Evolutionary conservation across 2,888 invertebrate genomes (phyloP).

Genomic region (Bembecia ichneumoniformis): DNA sequence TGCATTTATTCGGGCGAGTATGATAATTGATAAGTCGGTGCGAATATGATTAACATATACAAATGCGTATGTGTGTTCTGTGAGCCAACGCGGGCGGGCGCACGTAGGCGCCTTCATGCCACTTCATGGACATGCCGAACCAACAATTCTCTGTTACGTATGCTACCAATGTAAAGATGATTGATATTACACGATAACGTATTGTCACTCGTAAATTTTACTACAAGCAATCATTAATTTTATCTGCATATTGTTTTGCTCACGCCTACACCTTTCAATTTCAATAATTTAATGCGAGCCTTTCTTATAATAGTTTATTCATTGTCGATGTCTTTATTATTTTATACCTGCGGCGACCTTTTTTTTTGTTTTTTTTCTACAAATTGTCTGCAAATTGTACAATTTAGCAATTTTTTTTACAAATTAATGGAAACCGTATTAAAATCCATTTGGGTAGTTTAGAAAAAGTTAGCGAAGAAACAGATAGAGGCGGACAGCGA

Average conservation of each 20-base stretch:
- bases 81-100: slow-evolving; percentile 44
- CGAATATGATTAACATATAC: too few species aligned
- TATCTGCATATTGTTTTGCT: slow-evolving; percentile 4
- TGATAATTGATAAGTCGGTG: too few species aligned
- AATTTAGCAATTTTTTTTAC: too few species aligned
- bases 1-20: too few species aligned
- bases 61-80: not conserved
- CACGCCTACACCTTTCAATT: not conserved
- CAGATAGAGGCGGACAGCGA: not conserved
- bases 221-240: slow-evolving; percentile 15
- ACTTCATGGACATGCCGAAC: not conserved
- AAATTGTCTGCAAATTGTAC: too few species aligned
- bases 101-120: slow-evolving; percentile 53
- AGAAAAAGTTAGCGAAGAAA: too few species aligned
- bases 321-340: too few species aligned
- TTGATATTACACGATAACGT: slow-evolving; percentile 22
- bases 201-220: slow-evolving; percentile 1
- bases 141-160: not conserved
- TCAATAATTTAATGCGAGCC: slow-evolving; percentile 1
- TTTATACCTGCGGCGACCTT: too few species aligned
- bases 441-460: too few species aligned
- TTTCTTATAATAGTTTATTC: not conserved
- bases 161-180: slow-evolving; percentile 8
- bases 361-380: too few species aligned
- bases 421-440: slow-evolving; percentile 1